Evolutionary conservation across 2,797 vertebrate species (phyloP).

Genomic region (Scarus forsteni): DNA sequence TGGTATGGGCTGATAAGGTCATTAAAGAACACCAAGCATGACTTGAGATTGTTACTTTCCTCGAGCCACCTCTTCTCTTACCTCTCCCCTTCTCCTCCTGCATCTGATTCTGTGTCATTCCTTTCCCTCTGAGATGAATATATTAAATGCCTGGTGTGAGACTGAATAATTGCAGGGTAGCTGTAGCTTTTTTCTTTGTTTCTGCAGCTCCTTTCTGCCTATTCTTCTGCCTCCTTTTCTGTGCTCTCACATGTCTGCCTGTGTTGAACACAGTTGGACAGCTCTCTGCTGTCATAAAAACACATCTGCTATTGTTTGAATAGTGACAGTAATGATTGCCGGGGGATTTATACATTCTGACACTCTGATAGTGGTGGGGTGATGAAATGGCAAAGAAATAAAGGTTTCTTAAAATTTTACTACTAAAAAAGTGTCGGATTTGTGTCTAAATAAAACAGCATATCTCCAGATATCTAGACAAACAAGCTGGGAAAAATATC

Average conservation of each 20-base stretch:
- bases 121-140: constrained; percentile 49
- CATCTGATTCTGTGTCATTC: constrained; percentile 28
- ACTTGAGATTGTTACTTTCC: constrained; percentile 60
- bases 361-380: constrained; percentile 4
- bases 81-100: constrained; percentile 12
- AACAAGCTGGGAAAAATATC: neutral
- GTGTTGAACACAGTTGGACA: constrained; percentile 31
- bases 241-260: neutral
- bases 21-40: constrained; percentile 49
- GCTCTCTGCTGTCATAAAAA: neutral
- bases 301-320: constrained; percentile 39
- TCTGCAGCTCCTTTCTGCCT: constrained; percentile 28
- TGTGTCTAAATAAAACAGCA: constrained; percentile 22
- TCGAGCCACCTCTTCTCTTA: constrained; percentile 31
- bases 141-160: constrained; percentile 47
- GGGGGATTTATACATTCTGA: constrained; percentile 35
- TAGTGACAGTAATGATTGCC: constrained; percentile 44
- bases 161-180: constrained; percentile 53
- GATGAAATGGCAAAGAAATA: constrained; percentile 28
- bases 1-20: constrained; percentile 58
- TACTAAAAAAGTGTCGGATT: constrained; percentile 29
- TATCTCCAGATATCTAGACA: constrained; percentile 18
- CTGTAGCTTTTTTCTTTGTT: constrained; percentile 38
- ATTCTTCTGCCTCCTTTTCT: constrained; percentile 5
- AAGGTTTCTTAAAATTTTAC: constrained; percentile 14